phyloP scores from a whole-genome alignment of 2,888 invertebrate species.

The Platycheirus albimanus region DNA sequence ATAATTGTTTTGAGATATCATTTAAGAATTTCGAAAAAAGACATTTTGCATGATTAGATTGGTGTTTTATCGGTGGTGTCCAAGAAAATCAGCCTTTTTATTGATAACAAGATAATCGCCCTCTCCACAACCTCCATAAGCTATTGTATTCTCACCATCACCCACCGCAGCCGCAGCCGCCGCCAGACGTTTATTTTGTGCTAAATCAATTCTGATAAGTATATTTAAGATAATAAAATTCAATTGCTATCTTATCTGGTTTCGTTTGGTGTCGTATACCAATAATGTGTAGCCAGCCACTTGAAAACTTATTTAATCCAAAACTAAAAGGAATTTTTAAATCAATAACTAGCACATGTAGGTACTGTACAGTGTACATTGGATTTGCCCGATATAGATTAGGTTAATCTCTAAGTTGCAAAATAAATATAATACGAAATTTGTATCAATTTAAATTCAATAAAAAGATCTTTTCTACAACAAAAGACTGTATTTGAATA shows the following conservation, averaged over 20 bases:
- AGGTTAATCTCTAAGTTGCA: constrained; percentile 53
- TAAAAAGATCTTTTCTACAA: not conserved
- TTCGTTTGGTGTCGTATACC: not conserved
- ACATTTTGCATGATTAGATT: constrained; percentile 32
- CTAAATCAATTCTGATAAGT: constrained; percentile 38
- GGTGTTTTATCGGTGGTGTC: constrained; percentile 17
- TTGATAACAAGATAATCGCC: not conserved
- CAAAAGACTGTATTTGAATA: constrained; percentile 1
- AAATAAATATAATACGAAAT: constrained; percentile 44
- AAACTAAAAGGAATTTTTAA: constrained; percentile 26
- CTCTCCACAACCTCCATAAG: not conserved
- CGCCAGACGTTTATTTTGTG: constrained; percentile 19
- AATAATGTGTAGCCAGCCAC: constrained; percentile 26
- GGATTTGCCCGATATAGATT: constrained; percentile 62
- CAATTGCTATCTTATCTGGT: constrained; percentile 43
- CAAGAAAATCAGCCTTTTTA: constrained; percentile 6
- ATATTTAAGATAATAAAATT: constrained; percentile 42
- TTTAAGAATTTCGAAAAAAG: constrained; percentile 20
- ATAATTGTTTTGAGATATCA: constrained; percentile 28
- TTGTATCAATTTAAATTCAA: constrained; percentile 12
- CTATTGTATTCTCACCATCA: not conserved
- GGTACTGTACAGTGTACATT: constrained; percentile 6
- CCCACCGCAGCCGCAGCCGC: not conserved
- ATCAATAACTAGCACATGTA: constrained; percentile 33
- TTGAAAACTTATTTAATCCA: constrained; percentile 48